These are phyloP conservation scores for Hippopotamus amphibius DNA, from an alignment of 2,113 vertebrate genomes.

Conservation along the genomic window DNA sequence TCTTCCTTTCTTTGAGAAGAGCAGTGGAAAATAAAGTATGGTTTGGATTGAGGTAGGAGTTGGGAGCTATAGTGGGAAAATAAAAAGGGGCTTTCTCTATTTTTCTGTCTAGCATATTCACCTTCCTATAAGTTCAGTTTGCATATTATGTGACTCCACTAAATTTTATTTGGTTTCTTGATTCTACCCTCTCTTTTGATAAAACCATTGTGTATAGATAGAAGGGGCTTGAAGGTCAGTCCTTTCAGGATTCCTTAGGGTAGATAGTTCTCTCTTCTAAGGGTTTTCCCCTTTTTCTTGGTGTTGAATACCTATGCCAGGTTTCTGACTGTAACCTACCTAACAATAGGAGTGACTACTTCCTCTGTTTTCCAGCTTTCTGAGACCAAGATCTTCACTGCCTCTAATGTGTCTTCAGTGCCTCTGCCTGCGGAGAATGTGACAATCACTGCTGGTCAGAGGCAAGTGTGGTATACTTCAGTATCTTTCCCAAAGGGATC, in stretches of 20 bases:
- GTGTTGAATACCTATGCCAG: not conserved
- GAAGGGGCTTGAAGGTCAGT: constrained; percentile 14
- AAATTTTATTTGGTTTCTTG: constrained; percentile 12
- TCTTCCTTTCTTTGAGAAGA: constrained; percentile 29
- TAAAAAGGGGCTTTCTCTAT: not conserved
- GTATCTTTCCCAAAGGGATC: not conserved
- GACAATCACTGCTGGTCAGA: constrained; percentile 99
- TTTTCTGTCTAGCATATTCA: not conserved
- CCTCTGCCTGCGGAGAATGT: constrained; percentile 96
- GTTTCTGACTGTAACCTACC: not conserved
- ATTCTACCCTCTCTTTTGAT: not conserved
- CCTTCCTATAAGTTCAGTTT: not conserved
- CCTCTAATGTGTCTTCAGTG: constrained; percentile 95
- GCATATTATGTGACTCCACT: not conserved
- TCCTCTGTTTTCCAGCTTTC: constrained; percentile 90
- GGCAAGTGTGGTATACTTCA: constrained; percentile 83
- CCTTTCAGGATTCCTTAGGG: constrained; percentile 11
- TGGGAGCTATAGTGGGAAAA: constrained; percentile 37
- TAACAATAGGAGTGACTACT: constrained; percentile 18
- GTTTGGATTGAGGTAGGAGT: not conserved
- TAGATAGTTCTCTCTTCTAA: constrained; percentile 13
- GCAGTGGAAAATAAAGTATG: constrained; percentile 28
- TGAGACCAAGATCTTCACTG: constrained; percentile 99
- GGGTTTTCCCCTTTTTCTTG: constrained; percentile 18
- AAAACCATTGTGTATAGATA: not conserved